Conservation (phyloP, 2,113 vertebrate genomes). For the Crotalus tigris region DNA sequence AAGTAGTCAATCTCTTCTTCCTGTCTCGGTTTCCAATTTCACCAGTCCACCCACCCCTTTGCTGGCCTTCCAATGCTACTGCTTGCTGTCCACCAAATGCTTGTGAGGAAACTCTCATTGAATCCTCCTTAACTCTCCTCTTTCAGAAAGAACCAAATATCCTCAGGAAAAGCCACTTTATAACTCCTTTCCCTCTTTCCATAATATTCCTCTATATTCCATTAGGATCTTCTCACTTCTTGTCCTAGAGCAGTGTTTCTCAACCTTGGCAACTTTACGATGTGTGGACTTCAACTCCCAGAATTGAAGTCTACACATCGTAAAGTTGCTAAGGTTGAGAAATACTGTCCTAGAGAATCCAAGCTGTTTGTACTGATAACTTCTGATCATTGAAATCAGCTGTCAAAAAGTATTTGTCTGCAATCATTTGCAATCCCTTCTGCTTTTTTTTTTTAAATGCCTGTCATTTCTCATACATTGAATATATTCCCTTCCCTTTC, state of each 20-base stretch:
- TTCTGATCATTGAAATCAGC: no score
- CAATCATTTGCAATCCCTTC: background rate
- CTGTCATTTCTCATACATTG: background rate
- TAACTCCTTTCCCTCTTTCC: background rate
- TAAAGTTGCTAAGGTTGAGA: no score
- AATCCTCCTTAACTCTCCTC: background rate
- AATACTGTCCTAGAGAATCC: background rate
- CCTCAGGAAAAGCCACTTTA: background rate
- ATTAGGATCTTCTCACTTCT: background rate
- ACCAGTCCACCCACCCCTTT: background rate
- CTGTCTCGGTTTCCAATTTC: background rate
- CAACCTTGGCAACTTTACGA: no score
- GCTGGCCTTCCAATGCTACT: background rate
- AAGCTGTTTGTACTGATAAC: background rate
- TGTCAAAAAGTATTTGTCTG: background rate
- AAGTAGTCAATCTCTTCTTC: background rate
- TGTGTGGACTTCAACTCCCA: no score
- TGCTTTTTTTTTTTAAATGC: no score
- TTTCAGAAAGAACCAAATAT: background rate
- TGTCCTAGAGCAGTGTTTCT: background rate
- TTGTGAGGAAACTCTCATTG: background rate
- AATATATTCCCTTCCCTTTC: background rate
- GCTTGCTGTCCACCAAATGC: background rate
- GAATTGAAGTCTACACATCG: no score
- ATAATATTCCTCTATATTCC: background rate